Percentiles rank a stretch among this genome's conserved stretches.
These are phyloP conservation scores for Chymomyza amoena DNA, from an alignment of 2,888 invertebrate genomes.

Conservation along the genomic window DNA sequence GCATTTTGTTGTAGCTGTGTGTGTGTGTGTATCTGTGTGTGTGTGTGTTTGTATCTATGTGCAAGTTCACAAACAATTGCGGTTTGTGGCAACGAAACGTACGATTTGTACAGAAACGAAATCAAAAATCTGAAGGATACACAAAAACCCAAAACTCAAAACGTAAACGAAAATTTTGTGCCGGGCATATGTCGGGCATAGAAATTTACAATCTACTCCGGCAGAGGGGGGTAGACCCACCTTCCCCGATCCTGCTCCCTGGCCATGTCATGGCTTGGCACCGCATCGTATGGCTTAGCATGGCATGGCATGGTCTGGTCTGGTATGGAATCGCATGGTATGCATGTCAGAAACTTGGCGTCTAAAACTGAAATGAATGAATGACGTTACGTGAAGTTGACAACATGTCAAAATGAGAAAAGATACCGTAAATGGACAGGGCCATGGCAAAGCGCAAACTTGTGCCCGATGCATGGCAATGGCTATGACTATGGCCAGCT, in stretches of 20 bases:
- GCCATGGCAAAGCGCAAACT: background rate
- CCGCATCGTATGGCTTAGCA: background rate
- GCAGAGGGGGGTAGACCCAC: background rate
- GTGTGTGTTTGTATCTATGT: constrained; percentile 2
- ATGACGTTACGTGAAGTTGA: constrained; percentile 69
- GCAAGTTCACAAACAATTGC: constrained; percentile 16
- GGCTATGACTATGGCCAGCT: background rate
- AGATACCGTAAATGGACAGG: constrained; percentile 62
- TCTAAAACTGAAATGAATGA: constrained; percentile 39
- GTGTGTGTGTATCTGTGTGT: constrained; percentile 2
- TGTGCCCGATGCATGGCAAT: background rate
- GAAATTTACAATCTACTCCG: background rate
- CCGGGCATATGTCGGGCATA: background rate
- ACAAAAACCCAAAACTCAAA: constrained; percentile 3
- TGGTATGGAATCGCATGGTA: constrained; percentile 28
- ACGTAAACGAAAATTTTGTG: constrained; percentile 1
- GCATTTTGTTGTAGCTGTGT: background rate
- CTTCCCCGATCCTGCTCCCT: background rate
- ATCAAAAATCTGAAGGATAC: constrained; percentile 32
- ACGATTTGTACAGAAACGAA: constrained; percentile 19
- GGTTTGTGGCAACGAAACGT: constrained; percentile 1
- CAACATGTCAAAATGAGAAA: constrained; percentile 69
- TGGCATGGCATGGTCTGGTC: background rate
- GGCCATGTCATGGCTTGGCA: too few species aligned
- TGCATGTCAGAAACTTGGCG: constrained; percentile 62